Evolutionary conservation across 1,140 invertebrate species (phyloP).

Genomic region (Luehdorfia chinensis): DNA sequence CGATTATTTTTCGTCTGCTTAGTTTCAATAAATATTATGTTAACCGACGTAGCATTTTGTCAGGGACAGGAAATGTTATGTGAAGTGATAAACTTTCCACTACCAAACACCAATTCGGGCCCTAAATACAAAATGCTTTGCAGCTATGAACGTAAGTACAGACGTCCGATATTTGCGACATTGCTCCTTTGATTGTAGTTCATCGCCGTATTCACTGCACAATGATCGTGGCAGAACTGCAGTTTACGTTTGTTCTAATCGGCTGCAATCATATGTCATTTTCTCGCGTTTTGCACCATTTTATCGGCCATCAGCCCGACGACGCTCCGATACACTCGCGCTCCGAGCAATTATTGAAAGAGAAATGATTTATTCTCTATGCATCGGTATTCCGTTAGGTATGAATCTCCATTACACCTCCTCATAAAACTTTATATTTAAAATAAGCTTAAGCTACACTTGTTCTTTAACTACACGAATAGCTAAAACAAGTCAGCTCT

Average conservation of each 20-base stretch:
- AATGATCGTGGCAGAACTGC: conserved; percentile 37
- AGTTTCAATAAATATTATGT: too few relatives aligned
- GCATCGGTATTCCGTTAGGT: conserved; percentile 24
- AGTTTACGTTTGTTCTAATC: conserved; percentile 61
- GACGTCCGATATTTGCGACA: too few relatives aligned
- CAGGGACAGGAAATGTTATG: too few relatives aligned
- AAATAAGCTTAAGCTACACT: conserved; percentile 9
- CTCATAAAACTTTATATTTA: conserved; percentile 10
- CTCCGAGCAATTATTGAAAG: conserved; percentile 45
- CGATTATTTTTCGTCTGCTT: too few relatives aligned
- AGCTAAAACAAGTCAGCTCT: background rate
- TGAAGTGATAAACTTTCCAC: too few relatives aligned
- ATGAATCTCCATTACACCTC: conserved; percentile 7
- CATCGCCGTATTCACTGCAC: conserved; percentile 29
- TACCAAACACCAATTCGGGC: too few relatives aligned
- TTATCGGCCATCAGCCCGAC: conserved; percentile 41
- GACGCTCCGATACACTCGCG: conserved; percentile 31
- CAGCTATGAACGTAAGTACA: too few relatives aligned
- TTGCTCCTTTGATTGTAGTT: conserved; percentile 30
- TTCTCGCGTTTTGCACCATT: conserved; percentile 59
- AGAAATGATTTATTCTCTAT: conserved; percentile 42
- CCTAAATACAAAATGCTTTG: too few relatives aligned
- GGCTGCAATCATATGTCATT: conserved; percentile 60
- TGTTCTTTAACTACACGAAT: conserved; percentile 5
- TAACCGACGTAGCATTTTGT: too few relatives aligned